phyloP scores from a whole-genome alignment of 2,888 invertebrate genomes.

The Leptopterna dolabrata region DNA sequence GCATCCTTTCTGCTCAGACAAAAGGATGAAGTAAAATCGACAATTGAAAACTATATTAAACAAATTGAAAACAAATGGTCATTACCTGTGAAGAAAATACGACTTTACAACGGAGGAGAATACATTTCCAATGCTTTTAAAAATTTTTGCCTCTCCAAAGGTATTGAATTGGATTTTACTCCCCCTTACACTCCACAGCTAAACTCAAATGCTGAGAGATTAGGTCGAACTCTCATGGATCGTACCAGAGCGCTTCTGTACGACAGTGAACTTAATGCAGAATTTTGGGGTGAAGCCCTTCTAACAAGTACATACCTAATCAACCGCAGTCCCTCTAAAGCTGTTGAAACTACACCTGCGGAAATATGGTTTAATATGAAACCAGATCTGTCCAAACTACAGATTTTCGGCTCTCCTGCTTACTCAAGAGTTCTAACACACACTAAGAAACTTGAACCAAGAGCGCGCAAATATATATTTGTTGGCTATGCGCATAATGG shows the following conservation, averaged over 20 bases:
- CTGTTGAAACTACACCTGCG: constrained; percentile 6
- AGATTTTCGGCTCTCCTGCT: background rate
- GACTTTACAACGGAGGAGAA: background rate
- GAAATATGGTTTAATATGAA: constrained; percentile 25
- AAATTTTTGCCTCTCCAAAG: constrained; percentile 19
- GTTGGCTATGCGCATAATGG: constrained; percentile 38
- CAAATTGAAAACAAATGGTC: constrained; percentile 40
- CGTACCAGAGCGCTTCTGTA: constrained; percentile 5
- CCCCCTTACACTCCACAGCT: constrained; percentile 37
- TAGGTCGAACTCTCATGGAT: constrained; percentile 24
- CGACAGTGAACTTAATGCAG: background rate
- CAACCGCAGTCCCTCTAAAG: constrained; percentile 11
- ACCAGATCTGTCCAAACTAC: background rate
- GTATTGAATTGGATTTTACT: constrained; percentile 28
- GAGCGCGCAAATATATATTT: constrained; percentile 9
- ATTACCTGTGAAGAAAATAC: background rate
- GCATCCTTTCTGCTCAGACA: background rate
- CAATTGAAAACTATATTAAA: constrained; percentile 1
- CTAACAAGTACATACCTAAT: background rate
- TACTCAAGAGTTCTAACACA: constrained; percentile 13
- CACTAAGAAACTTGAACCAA: constrained; percentile 29
- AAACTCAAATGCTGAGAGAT: constrained; percentile 32
- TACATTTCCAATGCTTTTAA: constrained; percentile 14
- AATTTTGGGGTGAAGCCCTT: background rate
- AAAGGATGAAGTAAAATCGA: constrained; percentile 9